phyloP scores from a whole-genome alignment of 2,797 vertebrate species.

The Prunella strophiata region DNA sequence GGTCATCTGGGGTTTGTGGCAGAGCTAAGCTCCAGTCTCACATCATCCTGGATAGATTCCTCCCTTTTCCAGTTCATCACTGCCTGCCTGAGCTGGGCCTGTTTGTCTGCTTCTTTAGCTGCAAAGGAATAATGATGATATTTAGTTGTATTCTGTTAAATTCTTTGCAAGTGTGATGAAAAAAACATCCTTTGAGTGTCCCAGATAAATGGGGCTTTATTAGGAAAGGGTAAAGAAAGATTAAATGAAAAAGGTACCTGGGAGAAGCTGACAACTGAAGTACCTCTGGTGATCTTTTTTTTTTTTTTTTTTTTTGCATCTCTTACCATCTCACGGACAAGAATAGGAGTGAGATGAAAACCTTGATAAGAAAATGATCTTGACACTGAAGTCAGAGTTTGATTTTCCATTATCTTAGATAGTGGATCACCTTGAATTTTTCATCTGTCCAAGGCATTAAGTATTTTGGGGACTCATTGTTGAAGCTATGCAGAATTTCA shows the following conservation, averaged over 20 bases:
- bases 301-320: not conserved
- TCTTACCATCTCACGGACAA: constrained; percentile 13
- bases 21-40: not conserved
- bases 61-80: not conserved
- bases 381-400: not conserved
- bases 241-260: not conserved
- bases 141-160: not conserved
- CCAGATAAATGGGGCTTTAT: not conserved
- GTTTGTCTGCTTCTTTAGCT: not conserved
- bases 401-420: not conserved
- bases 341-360: not conserved
- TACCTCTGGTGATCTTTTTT: not conserved
- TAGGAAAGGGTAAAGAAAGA: not conserved
- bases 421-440: not conserved
- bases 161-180: not conserved
- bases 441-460: not conserved
- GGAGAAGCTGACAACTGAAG: not conserved
- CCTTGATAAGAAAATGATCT: not conserved
- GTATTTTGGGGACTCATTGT: not conserved
- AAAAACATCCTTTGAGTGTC: not conserved
- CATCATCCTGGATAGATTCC: not conserved
- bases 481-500: not conserved
- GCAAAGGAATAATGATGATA: not conserved
- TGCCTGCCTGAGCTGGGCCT: not conserved
- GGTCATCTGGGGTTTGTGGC: not conserved